Percentiles rank a stretch among this genome's conserved stretches.
Conservation (phyloP, 1,140 invertebrate genomes). For the Olivierus martensii region DNA sequence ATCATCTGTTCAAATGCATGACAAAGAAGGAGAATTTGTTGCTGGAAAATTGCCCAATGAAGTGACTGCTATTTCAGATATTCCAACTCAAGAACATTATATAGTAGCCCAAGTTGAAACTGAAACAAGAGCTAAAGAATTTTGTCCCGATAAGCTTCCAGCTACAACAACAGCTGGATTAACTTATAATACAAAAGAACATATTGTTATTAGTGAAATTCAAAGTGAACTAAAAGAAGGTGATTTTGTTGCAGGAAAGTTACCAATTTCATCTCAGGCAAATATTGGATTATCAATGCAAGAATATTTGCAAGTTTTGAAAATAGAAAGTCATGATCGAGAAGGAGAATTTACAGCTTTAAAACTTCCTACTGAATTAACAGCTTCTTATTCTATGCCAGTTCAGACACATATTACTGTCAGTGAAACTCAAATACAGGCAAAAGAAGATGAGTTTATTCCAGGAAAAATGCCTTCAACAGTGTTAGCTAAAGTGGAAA, state of each 20-base stretch:
- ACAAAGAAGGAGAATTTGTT: slow-evolving; percentile 8
- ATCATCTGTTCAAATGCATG: slow-evolving; percentile 7
- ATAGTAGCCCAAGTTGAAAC: slow-evolving; percentile 17
- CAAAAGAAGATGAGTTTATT: slow-evolving; percentile 1
- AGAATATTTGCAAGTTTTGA: slow-evolving; percentile 9
- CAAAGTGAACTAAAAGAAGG: slow-evolving; percentile 11
- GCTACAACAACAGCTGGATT: neutral
- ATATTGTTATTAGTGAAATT: slow-evolving; percentile 8
- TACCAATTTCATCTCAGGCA: slow-evolving; percentile 1
- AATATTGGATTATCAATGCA: slow-evolving; percentile 3
- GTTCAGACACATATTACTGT: slow-evolving; percentile 5
- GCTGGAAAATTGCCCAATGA: slow-evolving; percentile 4
- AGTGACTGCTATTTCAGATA: slow-evolving; percentile 8
- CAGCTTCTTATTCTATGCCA: slow-evolving; percentile 9
- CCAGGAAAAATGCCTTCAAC: slow-evolving; percentile 2
- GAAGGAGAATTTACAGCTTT: neutral
- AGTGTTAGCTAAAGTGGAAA: slow-evolving; percentile 2
- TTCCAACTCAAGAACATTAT: slow-evolving; percentile 16
- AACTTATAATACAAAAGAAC: neutral
- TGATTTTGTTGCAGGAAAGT: slow-evolving; percentile 1
- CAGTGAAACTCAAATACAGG: neutral
- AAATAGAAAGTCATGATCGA: neutral
- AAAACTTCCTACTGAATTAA: neutral
- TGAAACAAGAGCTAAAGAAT: slow-evolving; percentile 17
- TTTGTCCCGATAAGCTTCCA: slow-evolving; percentile 12